Evolutionary conservation across 2,888 invertebrate genomes (phyloP).

Genomic region (Apodemia hepburni): DNA sequence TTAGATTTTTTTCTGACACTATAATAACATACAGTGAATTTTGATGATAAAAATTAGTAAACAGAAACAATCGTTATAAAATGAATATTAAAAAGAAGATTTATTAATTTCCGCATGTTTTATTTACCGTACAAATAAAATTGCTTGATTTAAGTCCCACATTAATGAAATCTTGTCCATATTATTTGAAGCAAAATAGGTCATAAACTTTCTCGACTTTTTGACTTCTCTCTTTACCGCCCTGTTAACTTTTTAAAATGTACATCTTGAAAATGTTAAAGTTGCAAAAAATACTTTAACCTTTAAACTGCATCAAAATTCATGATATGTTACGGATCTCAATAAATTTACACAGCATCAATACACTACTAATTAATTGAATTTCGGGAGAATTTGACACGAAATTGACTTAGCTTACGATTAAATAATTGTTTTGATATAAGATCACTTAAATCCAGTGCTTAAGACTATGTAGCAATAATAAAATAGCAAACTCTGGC

Average conservation of each 20-base stretch:
- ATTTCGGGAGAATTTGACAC: conserved; percentile 80
- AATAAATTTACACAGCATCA: conserved; percentile 44
- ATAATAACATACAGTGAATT: conserved; percentile 35
- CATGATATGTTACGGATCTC: conserved; percentile 46
- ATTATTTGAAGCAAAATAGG: neutral
- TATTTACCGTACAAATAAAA: too few species aligned
- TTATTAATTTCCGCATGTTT: too few species aligned
- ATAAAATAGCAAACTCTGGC: conserved; percentile 13
- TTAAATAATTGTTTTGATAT: conserved; percentile 30
- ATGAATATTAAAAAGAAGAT: too few species aligned
- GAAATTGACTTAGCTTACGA: conserved; percentile 74
- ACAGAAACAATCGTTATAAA: neutral
- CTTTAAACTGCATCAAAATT: conserved; percentile 38
- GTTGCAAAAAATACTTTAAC: neutral
- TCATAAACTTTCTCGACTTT: neutral
- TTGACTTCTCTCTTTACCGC: too few species aligned
- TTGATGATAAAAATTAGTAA: conserved; percentile 29
- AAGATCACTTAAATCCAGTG: conserved; percentile 31
- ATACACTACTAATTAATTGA: conserved; percentile 74
- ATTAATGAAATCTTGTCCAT: neutral
- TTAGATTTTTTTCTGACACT: conserved; percentile 25
- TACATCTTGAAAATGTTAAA: neutral
- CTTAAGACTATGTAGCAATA: conserved; percentile 33
- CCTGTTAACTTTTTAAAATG: too few species aligned
- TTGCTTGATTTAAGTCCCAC: neutral